phyloP scores from a whole-genome alignment of 2,113 vertebrate genomes.

The Trogon melanurus region DNA sequence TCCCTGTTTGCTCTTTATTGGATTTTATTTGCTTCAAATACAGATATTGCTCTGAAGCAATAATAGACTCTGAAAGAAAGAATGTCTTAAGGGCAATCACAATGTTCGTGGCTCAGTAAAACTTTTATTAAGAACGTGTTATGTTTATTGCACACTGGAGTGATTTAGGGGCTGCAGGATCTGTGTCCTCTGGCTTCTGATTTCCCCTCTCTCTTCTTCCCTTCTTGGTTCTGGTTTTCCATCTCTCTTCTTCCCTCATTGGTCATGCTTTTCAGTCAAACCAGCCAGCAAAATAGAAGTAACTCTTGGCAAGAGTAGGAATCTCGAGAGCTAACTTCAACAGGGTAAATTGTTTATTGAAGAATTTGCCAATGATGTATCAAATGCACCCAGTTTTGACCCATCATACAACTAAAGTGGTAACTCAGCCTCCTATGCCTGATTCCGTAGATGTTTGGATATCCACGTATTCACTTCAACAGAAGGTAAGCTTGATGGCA shows the following conservation, averaged over 20 bases:
- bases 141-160: background rate
- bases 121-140: background rate
- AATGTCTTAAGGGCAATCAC: background rate
- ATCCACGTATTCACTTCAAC: background rate
- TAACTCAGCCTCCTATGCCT: background rate
- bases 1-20: background rate
- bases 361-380: background rate
- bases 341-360: background rate
- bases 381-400: background rate
- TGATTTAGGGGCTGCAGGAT: background rate
- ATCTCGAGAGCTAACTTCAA: background rate
- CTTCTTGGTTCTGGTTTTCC: background rate
- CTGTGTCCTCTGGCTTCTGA: background rate
- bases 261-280: background rate
- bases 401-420: background rate
- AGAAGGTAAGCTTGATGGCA: background rate
- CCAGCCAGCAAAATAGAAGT: background rate
- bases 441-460: background rate
- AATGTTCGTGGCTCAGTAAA: background rate
- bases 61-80: background rate
- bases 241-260: background rate
- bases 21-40: conserved; percentile 22
- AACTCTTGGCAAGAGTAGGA: background rate
- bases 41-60: background rate
- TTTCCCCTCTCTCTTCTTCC: background rate